Evolutionary conservation across 2,888 invertebrate species (phyloP).

Genomic region (Erebia aethiops): DNA sequence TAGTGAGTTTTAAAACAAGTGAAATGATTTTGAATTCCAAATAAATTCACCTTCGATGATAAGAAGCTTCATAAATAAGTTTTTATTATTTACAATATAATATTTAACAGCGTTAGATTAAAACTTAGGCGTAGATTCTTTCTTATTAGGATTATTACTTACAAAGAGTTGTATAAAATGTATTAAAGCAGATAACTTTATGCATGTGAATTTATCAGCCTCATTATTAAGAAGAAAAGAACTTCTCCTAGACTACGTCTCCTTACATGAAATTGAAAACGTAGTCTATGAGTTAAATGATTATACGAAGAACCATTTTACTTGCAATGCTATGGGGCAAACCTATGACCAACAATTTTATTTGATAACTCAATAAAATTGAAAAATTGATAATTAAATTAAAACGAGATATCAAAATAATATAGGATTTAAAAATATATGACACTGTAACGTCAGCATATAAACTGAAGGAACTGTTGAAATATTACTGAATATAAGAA

Average conservation of each 20-base stretch:
- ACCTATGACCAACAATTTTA: neutral
- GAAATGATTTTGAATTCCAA: conserved; percentile 56
- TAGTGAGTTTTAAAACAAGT: conserved; percentile 63
- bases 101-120: conserved; percentile 57
- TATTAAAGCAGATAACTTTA: neutral
- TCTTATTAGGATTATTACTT: conserved; percentile 39
- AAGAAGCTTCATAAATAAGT: conserved; percentile 53
- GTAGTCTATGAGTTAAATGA: neutral
- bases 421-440: neutral
- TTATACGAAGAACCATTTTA: neutral
- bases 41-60: conserved; percentile 35
- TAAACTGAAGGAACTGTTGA: conserved; percentile 41
- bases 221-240: neutral
- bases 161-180: conserved; percentile 10
- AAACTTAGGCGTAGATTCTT: conserved; percentile 70
- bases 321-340: neutral
- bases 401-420: conserved; percentile 39
- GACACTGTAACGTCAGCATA: conserved; percentile 1
- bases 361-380: neutral
- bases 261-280: neutral
- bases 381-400: neutral
- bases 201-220: neutral
- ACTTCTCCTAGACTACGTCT: conserved; percentile 8
- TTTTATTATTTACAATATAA: conserved; percentile 70
- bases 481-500: conserved; percentile 53